Evolutionary conservation across 2,797 vertebrate genomes (phyloP).

Genomic region (Astyanax mexicanus): DNA sequence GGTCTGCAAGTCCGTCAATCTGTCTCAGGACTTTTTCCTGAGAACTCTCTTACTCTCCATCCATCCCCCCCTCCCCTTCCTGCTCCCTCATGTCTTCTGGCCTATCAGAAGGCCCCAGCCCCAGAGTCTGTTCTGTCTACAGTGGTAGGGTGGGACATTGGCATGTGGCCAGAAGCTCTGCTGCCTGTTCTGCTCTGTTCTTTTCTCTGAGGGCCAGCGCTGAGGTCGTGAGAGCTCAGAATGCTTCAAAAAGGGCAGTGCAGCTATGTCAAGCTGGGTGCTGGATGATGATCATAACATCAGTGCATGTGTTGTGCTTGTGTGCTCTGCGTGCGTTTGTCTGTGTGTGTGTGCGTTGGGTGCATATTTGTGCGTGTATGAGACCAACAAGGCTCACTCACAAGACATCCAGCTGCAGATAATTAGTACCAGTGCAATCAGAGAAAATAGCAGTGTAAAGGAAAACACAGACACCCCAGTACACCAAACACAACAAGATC

Average conservation of each 20-base stretch:
- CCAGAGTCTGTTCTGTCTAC: conserved; percentile 43
- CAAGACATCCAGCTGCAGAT: conserved; percentile 47
- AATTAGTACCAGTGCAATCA: conserved; percentile 34
- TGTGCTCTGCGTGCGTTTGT: too few species aligned
- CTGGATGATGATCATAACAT: not conserved
- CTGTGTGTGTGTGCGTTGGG: too few species aligned
- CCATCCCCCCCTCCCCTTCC: conserved; percentile 24
- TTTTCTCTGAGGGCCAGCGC: conserved; percentile 34
- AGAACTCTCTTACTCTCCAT: conserved; percentile 31
- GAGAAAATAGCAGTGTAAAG: not conserved
- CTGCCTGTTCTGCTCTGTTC: conserved; percentile 19
- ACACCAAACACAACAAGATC: not conserved
- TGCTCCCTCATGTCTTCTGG: conserved; percentile 33
- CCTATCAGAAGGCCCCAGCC: conserved; percentile 51
- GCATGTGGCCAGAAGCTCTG: conserved; percentile 25
- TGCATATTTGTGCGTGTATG: conserved; percentile 21
- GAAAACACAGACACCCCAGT: not conserved
- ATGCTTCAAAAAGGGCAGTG: conserved; percentile 31
- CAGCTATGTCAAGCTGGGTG: conserved; percentile 21
- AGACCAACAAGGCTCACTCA: conserved; percentile 16
- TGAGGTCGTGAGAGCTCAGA: conserved; percentile 40
- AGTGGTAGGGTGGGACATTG: conserved; percentile 50
- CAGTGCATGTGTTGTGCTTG: conserved; percentile 9
- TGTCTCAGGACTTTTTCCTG: conserved; percentile 39
- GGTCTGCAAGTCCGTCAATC: conserved; percentile 23